Percentiles rank a stretch among this genome's conserved stretches.
Conservation (phyloP, 2,113 vertebrate species). For the Oreochromis tanganicae region DNA sequence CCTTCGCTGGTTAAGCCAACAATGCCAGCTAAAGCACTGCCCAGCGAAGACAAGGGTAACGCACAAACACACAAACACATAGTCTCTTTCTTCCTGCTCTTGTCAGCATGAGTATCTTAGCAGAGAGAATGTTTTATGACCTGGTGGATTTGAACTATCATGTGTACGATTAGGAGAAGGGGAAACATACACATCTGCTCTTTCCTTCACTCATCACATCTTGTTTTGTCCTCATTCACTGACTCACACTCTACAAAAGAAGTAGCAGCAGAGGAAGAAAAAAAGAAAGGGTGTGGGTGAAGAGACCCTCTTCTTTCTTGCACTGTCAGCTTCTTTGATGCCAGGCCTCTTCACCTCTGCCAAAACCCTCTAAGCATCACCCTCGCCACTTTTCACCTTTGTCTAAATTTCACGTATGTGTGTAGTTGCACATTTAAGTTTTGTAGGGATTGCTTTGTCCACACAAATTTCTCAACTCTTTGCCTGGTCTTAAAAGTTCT, state of each 20-base stretch:
- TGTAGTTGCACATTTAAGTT: not conserved
- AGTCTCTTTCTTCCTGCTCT: not conserved
- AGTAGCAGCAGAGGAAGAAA: not conserved
- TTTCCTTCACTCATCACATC: not conserved
- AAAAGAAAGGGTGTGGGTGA: not conserved
- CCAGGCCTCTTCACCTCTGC: constrained; percentile 3
- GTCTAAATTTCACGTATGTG: not conserved
- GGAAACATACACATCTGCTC: constrained; percentile 35
- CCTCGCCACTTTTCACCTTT: not conserved
- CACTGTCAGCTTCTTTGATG: constrained; percentile 38
- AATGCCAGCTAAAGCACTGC: constrained; percentile 48
- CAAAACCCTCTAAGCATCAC: not conserved
- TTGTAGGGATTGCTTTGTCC: not conserved
- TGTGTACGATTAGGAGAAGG: not conserved
- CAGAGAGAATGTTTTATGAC: constrained; percentile 6
- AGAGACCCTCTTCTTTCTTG: constrained; percentile 10
- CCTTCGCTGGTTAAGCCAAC: constrained; percentile 59
- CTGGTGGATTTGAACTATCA: constrained; percentile 3
- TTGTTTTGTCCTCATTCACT: not conserved
- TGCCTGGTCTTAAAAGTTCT: not conserved
- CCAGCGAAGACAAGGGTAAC: constrained; percentile 61
- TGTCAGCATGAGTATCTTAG: not conserved
- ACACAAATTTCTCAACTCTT: not conserved
- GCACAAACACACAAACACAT: constrained; percentile 13
- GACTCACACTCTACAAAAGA: not conserved